phyloP scores from a whole-genome alignment of 2,888 invertebrate genomes.

The Linyphia triangularis region DNA sequence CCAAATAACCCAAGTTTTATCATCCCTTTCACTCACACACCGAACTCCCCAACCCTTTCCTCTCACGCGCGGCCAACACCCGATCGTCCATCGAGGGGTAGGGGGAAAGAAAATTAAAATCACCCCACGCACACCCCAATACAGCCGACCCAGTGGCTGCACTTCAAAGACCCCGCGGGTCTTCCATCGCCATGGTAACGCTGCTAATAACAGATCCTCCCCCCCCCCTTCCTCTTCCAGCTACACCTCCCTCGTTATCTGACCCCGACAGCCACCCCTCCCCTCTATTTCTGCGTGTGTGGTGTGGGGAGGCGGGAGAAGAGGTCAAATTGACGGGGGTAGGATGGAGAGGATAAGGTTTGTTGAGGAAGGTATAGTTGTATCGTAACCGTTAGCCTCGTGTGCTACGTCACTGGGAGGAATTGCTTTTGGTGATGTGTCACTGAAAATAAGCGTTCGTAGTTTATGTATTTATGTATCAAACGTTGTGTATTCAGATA shows the following conservation, averaged over 20 bases:
- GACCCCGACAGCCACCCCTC: slow-evolving; percentile 62
- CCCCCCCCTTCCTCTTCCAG: no score
- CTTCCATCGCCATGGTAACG: slow-evolving; percentile 57
- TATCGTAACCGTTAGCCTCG: no score
- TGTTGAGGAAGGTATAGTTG: no score
- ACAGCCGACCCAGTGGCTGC: slow-evolving; percentile 28
- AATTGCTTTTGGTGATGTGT: no score
- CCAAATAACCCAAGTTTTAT: background rate
- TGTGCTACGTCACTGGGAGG: no score
- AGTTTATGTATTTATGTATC: no score
- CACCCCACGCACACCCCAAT: background rate
- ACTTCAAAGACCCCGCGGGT: slow-evolving; percentile 61
- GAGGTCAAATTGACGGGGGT: slow-evolving; percentile 62
- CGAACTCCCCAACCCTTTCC: background rate
- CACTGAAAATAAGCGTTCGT: no score
- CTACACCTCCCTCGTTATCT: slow-evolving; percentile 74
- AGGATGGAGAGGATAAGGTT: slow-evolving; percentile 46
- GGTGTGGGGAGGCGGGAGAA: background rate
- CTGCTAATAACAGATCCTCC: slow-evolving; percentile 67
- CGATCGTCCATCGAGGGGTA: slow-evolving; percentile 51
- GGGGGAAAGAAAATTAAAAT: slow-evolving; percentile 64
- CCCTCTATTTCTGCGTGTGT: background rate
- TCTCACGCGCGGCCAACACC: background rate
- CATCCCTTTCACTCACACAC: background rate
- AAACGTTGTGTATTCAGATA: no score